phyloP scores from a whole-genome alignment of 2,113 vertebrate species.

The Ardeotis arabs region DNA sequence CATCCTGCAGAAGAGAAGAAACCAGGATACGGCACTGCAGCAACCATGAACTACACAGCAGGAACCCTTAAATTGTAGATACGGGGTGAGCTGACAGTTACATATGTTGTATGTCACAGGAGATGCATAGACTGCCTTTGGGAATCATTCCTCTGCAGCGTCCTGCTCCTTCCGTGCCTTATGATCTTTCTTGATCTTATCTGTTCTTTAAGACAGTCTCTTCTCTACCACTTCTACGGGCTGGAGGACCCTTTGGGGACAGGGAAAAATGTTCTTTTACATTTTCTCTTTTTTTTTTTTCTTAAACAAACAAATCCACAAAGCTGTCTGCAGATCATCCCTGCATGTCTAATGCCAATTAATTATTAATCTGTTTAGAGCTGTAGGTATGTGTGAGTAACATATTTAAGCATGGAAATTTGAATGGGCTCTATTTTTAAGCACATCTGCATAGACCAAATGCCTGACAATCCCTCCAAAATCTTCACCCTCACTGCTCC shows the following conservation, averaged over 20 bases:
- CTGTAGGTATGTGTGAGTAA: background rate
- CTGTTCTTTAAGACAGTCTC: background rate
- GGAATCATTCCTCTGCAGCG: background rate
- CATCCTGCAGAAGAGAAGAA: background rate
- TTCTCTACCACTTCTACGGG: background rate
- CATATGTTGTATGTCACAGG: fast-evolving
- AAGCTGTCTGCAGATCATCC: background rate
- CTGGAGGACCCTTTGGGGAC: background rate
- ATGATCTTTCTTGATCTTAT: background rate
- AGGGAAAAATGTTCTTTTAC: background rate
- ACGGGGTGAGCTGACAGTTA: background rate
- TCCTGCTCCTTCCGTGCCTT: background rate
- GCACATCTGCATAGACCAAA: background rate
- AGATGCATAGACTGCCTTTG: background rate
- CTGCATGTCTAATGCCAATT: background rate
- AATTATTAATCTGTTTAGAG: slow-evolving; percentile 9
- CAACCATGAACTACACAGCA: background rate
- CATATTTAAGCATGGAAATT: background rate
- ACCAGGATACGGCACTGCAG: background rate
- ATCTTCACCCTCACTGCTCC: background rate
- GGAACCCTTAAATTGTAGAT: background rate
- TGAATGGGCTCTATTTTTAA: background rate
- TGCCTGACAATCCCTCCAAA: background rate
- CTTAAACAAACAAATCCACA: background rate
- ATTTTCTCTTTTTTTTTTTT: background rate